phyloP scores from a whole-genome alignment of 2,888 invertebrate genomes.

The Dicycla oo region DNA sequence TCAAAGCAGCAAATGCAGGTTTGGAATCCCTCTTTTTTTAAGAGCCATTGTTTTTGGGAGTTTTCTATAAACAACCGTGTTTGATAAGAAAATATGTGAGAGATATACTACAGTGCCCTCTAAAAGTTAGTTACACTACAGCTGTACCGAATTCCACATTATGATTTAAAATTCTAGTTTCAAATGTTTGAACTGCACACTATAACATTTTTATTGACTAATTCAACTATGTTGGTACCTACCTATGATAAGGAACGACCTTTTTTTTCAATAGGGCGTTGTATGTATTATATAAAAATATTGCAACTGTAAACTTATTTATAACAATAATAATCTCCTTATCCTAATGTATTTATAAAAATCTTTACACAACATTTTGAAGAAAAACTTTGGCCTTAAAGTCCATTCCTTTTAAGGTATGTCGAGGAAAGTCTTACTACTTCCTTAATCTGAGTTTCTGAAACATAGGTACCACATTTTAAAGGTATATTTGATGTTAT shows the following conservation, averaged over 20 bases:
- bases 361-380: not conserved
- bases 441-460: not conserved
- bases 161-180: too few relatives aligned
- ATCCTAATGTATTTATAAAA: constrained; percentile 1
- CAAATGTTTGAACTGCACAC: too few relatives aligned
- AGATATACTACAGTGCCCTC: too few relatives aligned
- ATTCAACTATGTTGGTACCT: too few relatives aligned
- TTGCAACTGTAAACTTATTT: not conserved
- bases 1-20: constrained; percentile 65
- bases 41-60: constrained; percentile 29
- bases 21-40: constrained; percentile 37
- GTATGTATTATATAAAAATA: too few relatives aligned
- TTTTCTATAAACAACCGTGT: constrained; percentile 10
- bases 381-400: not conserved
- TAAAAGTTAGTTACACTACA: too few relatives aligned
- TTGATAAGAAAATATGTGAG: not conserved
- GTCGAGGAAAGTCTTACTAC: not conserved
- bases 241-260: too few relatives aligned
- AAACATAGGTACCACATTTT: not conserved
- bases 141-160: too few relatives aligned
- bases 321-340: constrained; percentile 13
- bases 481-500: not conserved
- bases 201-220: too few relatives aligned
- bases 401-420: not conserved
- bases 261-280: too few relatives aligned